Evolutionary conservation across 2,797 vertebrate species (phyloP).

Genomic region (Fratercula arctica): DNA sequence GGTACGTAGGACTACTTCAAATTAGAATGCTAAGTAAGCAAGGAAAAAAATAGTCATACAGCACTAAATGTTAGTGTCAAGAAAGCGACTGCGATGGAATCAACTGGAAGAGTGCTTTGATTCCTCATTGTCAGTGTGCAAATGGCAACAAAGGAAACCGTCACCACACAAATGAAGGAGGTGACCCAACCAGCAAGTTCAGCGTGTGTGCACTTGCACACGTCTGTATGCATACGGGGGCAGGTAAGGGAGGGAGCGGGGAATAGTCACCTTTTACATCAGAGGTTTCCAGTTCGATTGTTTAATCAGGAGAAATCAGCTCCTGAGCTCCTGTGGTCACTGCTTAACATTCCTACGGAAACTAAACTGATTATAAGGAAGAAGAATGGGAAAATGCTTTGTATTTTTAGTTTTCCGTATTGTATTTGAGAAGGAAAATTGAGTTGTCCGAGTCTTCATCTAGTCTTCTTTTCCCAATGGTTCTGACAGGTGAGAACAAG

Average conservation of each 20-base stretch:
- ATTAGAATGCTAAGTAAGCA: neutral
- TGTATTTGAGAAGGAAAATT: neutral
- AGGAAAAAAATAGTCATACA: neutral
- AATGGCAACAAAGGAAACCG: neutral
- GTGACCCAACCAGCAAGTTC: neutral
- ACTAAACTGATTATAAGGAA: neutral
- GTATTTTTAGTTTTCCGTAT: neutral
- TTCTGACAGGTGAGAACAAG: neutral
- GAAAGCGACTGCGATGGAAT: neutral
- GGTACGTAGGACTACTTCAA: neutral
- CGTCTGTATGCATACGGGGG: too few species aligned
- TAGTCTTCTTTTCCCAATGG: neutral
- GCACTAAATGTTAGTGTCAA: neutral
- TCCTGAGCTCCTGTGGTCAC: neutral
- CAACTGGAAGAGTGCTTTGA: neutral
- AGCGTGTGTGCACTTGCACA: accelerated
- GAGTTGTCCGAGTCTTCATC: neutral
- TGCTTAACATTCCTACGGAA: neutral
- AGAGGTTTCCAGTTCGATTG: neutral
- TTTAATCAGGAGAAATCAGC: neutral
- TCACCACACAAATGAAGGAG: neutral
- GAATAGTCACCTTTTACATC: neutral
- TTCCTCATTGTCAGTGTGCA: neutral
- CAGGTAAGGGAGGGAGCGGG: neutral
- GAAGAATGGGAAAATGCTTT: neutral